Conservation (phyloP, 2,888 invertebrate species). For the Cheilosia scutellata region DNA sequence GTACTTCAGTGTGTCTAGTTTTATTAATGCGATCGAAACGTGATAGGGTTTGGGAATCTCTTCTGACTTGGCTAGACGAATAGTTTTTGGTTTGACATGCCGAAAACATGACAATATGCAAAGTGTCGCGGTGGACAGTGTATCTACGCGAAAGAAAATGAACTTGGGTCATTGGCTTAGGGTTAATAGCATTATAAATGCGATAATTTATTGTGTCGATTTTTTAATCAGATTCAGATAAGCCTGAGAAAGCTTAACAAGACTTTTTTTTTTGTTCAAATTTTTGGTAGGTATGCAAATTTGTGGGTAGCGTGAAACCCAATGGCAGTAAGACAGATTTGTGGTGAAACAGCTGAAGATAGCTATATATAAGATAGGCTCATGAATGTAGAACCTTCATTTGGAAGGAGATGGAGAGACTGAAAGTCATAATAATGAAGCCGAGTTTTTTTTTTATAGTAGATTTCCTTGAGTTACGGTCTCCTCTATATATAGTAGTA, state of each 20-base stretch:
- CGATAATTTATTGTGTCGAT: constrained; percentile 38
- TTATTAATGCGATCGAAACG: constrained; percentile 52
- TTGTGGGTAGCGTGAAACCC: too few species aligned
- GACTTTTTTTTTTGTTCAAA: background rate
- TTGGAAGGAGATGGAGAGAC: too few species aligned
- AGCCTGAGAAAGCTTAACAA: background rate
- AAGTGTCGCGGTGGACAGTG: constrained; percentile 15
- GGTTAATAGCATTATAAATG: constrained; percentile 52
- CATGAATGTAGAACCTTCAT: too few species aligned
- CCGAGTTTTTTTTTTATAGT: too few species aligned
- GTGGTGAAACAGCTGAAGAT: too few species aligned
- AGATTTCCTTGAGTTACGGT: too few species aligned
- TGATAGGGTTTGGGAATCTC: constrained; percentile 37
- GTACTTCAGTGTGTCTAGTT: constrained; percentile 39
- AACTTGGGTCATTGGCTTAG: constrained; percentile 48
- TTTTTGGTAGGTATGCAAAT: background rate
- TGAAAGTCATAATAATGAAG: too few species aligned
- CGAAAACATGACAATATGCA: constrained; percentile 45
- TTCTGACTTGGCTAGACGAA: constrained; percentile 8
- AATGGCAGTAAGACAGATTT: too few species aligned
- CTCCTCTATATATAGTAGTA: too few species aligned
- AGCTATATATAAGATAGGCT: too few species aligned
- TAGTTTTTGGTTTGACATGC: constrained; percentile 30
- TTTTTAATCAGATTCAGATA: constrained; percentile 10
- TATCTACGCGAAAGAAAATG: background rate